Conservation (phyloP, 2,113 vertebrate species). For the Hydrolagus affinis region DNA sequence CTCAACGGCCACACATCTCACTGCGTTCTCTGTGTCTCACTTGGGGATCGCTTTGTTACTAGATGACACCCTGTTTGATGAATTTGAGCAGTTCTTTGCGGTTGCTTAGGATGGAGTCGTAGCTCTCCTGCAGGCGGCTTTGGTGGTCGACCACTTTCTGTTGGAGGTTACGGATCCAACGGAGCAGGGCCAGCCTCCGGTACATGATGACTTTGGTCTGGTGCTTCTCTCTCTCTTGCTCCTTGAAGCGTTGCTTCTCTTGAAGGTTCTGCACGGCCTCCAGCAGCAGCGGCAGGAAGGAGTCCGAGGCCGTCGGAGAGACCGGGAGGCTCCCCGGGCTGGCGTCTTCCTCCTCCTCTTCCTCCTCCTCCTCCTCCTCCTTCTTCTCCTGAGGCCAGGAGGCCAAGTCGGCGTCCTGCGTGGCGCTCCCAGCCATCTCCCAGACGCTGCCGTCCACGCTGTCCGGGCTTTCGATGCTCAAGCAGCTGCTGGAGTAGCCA, state of each 20-base stretch:
- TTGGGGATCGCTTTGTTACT: too few relatives aligned
- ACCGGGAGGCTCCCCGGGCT: constrained; percentile 42
- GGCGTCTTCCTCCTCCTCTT: not conserved
- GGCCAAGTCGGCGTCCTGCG: not conserved
- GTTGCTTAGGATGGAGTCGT: constrained; percentile 86
- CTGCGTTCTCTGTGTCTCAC: too few relatives aligned
- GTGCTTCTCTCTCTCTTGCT: constrained; percentile 89
- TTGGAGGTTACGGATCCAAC: constrained; percentile 86
- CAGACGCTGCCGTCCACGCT: constrained; percentile 45
- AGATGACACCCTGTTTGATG: constrained; percentile 51
- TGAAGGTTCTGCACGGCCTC: constrained; percentile 77
- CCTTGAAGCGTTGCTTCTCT: constrained; percentile 84
- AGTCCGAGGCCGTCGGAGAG: constrained; percentile 39
- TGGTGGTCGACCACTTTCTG: constrained; percentile 78
- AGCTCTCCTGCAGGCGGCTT: constrained; percentile 85
- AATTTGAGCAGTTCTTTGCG: constrained; percentile 84
- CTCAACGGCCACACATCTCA: too few relatives aligned
- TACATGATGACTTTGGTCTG: constrained; percentile 92
- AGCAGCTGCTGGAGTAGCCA: constrained; percentile 68
- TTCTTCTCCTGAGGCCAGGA: not conserved
- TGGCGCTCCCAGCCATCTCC: constrained; percentile 33
- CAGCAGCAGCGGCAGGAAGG: constrained; percentile 58
- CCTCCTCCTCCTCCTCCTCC: not conserved
- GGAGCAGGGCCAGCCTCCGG: constrained; percentile 81
- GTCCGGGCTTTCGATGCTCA: constrained; percentile 62